Evolutionary conservation across 2,113 vertebrate species (phyloP).

Genomic region (Xiphias gladius): DNA sequence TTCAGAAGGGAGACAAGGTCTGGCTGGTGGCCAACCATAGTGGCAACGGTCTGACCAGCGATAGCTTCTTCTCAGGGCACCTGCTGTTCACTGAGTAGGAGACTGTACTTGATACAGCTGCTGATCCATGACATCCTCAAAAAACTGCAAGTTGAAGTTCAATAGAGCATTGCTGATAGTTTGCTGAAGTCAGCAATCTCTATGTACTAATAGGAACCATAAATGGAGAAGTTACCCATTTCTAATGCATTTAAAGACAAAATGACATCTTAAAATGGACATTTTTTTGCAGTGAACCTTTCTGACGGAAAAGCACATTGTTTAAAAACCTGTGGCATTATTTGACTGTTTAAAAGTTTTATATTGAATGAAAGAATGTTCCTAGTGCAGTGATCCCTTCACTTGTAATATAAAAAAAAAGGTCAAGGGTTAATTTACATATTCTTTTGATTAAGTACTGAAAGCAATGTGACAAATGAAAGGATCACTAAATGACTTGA

Average conservation of each 20-base stretch:
- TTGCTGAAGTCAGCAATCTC: neutral
- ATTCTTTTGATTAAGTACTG: neutral
- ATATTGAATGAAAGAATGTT: neutral
- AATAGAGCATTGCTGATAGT: neutral
- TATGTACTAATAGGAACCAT: neutral
- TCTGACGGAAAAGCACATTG: neutral
- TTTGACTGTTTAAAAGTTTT: neutral
- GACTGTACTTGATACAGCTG: neutral
- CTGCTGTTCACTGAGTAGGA: conserved; percentile 66
- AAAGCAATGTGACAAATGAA: neutral
- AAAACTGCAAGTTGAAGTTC: neutral
- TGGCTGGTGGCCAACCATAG: conserved; percentile 34
- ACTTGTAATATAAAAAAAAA: neutral
- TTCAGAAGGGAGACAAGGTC: conserved; percentile 57
- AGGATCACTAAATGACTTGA: neutral
- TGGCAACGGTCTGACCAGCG: conserved; percentile 41
- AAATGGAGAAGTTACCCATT: no score
- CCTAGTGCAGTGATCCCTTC: neutral
- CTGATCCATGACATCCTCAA: neutral
- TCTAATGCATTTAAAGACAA: no score
- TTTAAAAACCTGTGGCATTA: neutral
- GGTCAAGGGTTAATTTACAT: neutral
- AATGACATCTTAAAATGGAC: neutral
- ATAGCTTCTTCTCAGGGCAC: conserved; percentile 73
- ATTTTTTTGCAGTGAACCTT: neutral